Conservation (phyloP, 2,888 invertebrate species). For the Scaeva pyrastri region DNA sequence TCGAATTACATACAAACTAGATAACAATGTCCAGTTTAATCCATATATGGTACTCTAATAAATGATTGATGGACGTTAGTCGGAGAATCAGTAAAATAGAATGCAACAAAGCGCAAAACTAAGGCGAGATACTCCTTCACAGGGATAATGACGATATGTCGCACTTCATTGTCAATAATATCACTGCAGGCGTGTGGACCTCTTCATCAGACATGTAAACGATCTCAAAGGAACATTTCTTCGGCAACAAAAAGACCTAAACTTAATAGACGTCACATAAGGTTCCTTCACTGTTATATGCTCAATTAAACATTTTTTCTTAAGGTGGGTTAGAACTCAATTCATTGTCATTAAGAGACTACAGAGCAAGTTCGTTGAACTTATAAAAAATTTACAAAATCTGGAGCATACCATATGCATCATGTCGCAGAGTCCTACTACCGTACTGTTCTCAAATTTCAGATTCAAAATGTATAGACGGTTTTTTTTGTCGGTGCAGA, state of each 20-base stretch:
- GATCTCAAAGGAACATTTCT: neutral
- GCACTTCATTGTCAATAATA: neutral
- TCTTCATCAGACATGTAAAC: neutral
- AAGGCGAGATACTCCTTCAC: neutral
- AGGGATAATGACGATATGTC: neutral
- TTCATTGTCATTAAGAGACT: neutral
- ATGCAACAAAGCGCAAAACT: no score
- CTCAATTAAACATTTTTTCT: slow-evolving; percentile 6
- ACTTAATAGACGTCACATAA: neutral
- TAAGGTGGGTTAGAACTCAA: neutral
- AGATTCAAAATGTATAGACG: neutral
- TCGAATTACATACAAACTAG: no score
- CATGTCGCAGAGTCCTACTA: no score
- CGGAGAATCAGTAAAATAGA: no score
- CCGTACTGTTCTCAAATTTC: neutral
- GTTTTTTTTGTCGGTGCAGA: neutral
- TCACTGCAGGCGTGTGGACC: slow-evolving; percentile 6
- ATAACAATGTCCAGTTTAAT: no score
- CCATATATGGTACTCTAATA: no score
- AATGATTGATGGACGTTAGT: no score
- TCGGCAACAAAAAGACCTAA: neutral
- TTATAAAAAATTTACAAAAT: neutral
- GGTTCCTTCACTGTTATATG: slow-evolving; percentile 7
- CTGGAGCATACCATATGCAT: neutral
- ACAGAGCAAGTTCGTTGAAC: slow-evolving; percentile 9